Percentiles rank a stretch among this genome's conserved stretches.
phyloP scores from a whole-genome alignment of 2,888 invertebrate genomes.

The Mesorhabditis belari region DNA sequence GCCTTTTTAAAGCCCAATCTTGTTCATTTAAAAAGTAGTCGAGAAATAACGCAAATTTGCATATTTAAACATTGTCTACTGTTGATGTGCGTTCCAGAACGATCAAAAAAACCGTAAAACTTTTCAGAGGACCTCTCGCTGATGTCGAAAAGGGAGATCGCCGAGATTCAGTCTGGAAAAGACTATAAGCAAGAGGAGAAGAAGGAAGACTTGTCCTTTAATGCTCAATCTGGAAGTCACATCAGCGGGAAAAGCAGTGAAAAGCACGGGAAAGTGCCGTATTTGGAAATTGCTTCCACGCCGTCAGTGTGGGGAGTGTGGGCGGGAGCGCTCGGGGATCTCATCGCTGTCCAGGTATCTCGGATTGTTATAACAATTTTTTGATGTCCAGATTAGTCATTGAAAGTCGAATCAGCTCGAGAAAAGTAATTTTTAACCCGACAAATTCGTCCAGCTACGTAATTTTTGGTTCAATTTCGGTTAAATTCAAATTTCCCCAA shows the following conservation, averaged over 20 bases:
- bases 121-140: constrained; percentile 14
- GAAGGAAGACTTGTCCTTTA: not conserved
- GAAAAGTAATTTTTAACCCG: too few relatives aligned
- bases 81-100: too few relatives aligned
- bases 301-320: constrained; percentile 49
- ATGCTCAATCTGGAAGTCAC: not conserved
- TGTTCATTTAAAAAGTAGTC: too few relatives aligned
- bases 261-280: constrained; percentile 29
- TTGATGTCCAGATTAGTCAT: too few relatives aligned
- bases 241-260: too few relatives aligned
- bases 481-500: too few relatives aligned
- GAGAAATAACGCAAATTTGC: too few relatives aligned
- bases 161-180: constrained; percentile 19
- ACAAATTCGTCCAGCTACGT: too few relatives aligned
- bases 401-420: not conserved
- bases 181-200: constrained; percentile 1
- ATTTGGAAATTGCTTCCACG: constrained; percentile 38
- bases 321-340: constrained; percentile 49
- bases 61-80: too few relatives aligned
- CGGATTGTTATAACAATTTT: not conserved
- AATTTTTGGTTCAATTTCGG: too few relatives aligned
- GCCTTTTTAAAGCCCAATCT: too few relatives aligned
- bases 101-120: too few relatives aligned
- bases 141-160: constrained; percentile 11
- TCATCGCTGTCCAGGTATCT: constrained; percentile 43